phyloP scores from a whole-genome alignment of 92 coral and sea anemone genomes.

The Montipora capitata region DNA sequence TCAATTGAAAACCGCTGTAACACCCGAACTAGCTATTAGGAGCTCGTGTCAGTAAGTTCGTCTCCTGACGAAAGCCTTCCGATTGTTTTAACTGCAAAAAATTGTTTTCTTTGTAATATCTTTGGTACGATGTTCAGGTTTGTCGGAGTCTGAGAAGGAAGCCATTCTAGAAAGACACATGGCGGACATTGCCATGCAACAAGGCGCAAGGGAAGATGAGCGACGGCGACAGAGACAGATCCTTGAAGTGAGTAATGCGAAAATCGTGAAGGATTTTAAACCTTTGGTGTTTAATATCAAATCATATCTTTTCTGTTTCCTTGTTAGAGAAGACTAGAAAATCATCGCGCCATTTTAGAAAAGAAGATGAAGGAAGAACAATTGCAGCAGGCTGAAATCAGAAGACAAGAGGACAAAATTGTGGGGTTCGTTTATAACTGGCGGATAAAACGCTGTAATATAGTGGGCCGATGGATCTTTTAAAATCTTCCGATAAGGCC shows the following conservation, averaged over 20 bases:
- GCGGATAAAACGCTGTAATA: too few species aligned
- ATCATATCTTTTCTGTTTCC: not conserved
- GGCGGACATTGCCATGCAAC: slow-evolving; percentile 74
- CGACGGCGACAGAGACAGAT: slow-evolving; percentile 66
- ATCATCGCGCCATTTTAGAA: slow-evolving; percentile 79
- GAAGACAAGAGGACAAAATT: slow-evolving; percentile 91
- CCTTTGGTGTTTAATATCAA: not conserved
- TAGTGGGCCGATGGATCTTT: too few species aligned
- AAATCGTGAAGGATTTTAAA: not conserved
- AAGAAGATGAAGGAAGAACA: slow-evolving; percentile 89
- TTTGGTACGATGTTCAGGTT: not conserved
- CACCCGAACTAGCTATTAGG: too few species aligned
- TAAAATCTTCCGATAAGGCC: too few species aligned
- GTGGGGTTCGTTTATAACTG: slow-evolving; percentile 69
- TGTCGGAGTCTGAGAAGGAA: slow-evolving; percentile 75
- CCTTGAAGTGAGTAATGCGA: slow-evolving; percentile 62
- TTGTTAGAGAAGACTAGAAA: slow-evolving; percentile 82
- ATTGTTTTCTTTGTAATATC: too few species aligned
- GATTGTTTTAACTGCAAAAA: too few species aligned
- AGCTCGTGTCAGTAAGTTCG: too few species aligned
- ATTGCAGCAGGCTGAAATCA: slow-evolving; percentile 84
- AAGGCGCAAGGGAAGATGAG: slow-evolving; percentile 80
- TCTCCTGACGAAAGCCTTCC: too few species aligned
- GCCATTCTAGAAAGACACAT: slow-evolving; percentile 80
- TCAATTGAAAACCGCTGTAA: too few species aligned